These are phyloP conservation scores for Hemitrygon akajei DNA, from an alignment of 2,797 vertebrate genomes.

Conservation along the genomic window DNA sequence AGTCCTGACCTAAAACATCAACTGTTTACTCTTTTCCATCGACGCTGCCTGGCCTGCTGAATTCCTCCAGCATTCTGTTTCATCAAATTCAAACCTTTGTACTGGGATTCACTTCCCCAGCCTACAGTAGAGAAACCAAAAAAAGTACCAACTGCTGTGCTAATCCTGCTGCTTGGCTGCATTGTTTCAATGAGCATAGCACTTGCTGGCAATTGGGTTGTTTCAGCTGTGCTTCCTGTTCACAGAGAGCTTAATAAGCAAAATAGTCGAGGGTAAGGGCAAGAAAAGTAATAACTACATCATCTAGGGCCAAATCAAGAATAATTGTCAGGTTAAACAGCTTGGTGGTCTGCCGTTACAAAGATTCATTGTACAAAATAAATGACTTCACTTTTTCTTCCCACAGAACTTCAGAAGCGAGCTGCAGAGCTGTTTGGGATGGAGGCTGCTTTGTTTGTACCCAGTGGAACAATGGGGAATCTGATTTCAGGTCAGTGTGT, in stretches of 20 bases:
- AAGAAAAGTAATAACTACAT: neutral
- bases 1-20: too few relatives aligned
- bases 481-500: constrained; percentile 69
- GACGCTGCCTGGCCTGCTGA: too few relatives aligned
- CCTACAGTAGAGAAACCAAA: neutral
- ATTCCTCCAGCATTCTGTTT: too few relatives aligned
- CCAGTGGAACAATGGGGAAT: constrained; percentile 75
- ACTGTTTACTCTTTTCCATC: too few relatives aligned
- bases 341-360: neutral
- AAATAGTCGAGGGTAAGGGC: too few relatives aligned
- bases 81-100: neutral
- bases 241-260: neutral
- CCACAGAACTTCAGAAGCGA: constrained; percentile 64
- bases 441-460: constrained; percentile 68
- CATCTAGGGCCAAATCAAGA: neutral
- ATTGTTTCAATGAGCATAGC: neutral
- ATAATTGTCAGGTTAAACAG: neutral
- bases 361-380: neutral
- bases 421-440: constrained; percentile 63
- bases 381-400: neutral
- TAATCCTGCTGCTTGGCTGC: neutral
- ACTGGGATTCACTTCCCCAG: neutral
- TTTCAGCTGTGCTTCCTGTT: neutral
- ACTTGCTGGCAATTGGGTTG: neutral
- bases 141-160: neutral